Conservation (phyloP, 2,888 invertebrate species). For the Caenorhabditis sp. region DNA sequence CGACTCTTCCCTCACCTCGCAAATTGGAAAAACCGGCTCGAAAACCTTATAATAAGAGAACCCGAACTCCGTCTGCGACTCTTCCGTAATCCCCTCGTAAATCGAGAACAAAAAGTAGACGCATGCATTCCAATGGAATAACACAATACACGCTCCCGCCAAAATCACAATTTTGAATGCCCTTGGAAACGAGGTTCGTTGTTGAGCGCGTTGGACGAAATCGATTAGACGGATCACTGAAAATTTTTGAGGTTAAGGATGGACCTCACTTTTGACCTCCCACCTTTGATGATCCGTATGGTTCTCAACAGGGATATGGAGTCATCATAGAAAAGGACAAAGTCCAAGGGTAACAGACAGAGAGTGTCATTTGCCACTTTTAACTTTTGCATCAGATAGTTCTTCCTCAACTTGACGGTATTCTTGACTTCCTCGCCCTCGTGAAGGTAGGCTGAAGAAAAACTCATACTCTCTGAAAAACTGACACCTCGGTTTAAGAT, state of each 20-base stretch:
- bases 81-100: slow-evolving; percentile 75
- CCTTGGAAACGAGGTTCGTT: slow-evolving; percentile 72
- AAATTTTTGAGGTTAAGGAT: too few relatives aligned
- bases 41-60: slow-evolving; percentile 78
- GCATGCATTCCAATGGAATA: slow-evolving; percentile 80
- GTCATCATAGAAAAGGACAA: slow-evolving; percentile 67
- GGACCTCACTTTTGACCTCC: too few relatives aligned
- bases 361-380: slow-evolving; percentile 73
- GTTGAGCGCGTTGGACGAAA: slow-evolving; percentile 63
- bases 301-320: slow-evolving; percentile 62
- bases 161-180: slow-evolving; percentile 75
- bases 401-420: slow-evolving; percentile 43
- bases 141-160: slow-evolving; percentile 67
- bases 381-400: slow-evolving; percentile 54
- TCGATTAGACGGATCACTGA: slow-evolving; percentile 66
- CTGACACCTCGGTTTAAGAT: background rate
- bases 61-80: slow-evolving; percentile 74
- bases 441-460: slow-evolving; percentile 67
- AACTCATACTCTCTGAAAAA: background rate
- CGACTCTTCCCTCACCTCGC: slow-evolving; percentile 55
- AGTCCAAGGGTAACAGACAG: slow-evolving; percentile 75
- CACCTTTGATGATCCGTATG: slow-evolving; percentile 63
- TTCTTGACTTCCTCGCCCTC: slow-evolving; percentile 68
- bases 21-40: slow-evolving; percentile 75
- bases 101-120: slow-evolving; percentile 80